A percentile compares a stretch with the other conserved stretches of the same genome.
Evolutionary conservation across 1,140 invertebrate genomes (phyloP).

Genomic region (Odontomachus brunneus): DNA sequence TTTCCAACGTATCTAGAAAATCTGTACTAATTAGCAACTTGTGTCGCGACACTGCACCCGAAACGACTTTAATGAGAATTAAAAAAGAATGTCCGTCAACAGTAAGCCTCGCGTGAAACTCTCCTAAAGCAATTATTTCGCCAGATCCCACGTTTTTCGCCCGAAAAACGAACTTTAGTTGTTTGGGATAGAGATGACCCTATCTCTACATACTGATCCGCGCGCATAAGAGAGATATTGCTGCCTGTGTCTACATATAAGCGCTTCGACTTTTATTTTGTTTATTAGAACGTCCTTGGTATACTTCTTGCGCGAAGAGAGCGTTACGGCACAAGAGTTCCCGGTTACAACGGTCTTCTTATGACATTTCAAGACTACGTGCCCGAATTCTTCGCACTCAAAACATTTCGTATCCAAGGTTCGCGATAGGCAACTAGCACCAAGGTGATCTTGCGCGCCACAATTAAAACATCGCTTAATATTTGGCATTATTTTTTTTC

Average conservation of each 20-base stretch:
- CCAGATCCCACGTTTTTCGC: constrained; percentile 16
- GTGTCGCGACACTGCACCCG: constrained; percentile 13
- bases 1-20: constrained; percentile 44
- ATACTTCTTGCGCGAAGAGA: constrained; percentile 15
- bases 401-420: constrained; percentile 43
- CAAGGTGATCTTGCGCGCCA: not conserved
- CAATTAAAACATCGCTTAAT: not conserved
- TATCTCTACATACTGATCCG: constrained; percentile 29
- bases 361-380: constrained; percentile 38
- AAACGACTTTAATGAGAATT: constrained; percentile 36
- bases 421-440: not conserved
- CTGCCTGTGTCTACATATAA: constrained; percentile 60
- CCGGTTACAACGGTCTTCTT: constrained; percentile 18
- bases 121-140: not conserved
- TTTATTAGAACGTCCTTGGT: constrained; percentile 19
- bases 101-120: constrained; percentile 11
- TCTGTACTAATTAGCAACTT: constrained; percentile 15
- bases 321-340: constrained; percentile 30
- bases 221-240: constrained; percentile 52
- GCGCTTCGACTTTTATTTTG: constrained; percentile 3
- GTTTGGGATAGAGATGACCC: constrained; percentile 20
- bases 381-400: constrained; percentile 51
- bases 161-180: constrained; percentile 6
- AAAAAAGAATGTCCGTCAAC: constrained; percentile 6
- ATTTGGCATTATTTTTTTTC: not conserved